Conservation (phyloP, 1,140 invertebrate species). For the Stratiolaelaps scimitus region DNA sequence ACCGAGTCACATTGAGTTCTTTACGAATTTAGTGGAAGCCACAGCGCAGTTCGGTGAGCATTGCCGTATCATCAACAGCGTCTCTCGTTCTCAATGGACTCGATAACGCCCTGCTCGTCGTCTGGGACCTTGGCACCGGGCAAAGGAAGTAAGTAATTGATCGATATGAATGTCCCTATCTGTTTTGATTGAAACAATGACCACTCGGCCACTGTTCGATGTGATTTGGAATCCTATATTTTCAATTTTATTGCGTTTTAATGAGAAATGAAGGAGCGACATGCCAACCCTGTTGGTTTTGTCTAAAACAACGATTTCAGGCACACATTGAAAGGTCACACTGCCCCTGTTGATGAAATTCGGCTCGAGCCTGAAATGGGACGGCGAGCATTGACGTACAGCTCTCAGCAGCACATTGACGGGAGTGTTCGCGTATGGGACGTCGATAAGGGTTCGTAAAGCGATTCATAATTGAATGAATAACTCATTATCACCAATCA, state of each 20-base stretch:
- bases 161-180: conserved; percentile 22
- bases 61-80: conserved; percentile 64
- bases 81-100: conserved; percentile 67
- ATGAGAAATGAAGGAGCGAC: no score
- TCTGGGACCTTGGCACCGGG: conserved; percentile 76
- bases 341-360: conserved; percentile 56
- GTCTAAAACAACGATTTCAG: conserved; percentile 40
- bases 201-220: background rate
- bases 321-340: conserved; percentile 59
- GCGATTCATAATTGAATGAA: no score
- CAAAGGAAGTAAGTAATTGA: conserved; percentile 38
- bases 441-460: conserved; percentile 52
- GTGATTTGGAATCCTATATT: no score
- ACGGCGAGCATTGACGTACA: conserved; percentile 54
- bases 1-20: no score
- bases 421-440: conserved; percentile 63
- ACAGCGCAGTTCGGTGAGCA: conserved; percentile 57
- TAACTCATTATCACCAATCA: no score
- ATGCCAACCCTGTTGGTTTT: no score
- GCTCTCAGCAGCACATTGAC: conserved; percentile 52
- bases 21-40: conserved; percentile 57
- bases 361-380: conserved; percentile 54
- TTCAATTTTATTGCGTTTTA: no score
- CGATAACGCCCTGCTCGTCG: conserved; percentile 62
- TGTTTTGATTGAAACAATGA: background rate